Evolutionary conservation across 2,113 vertebrate genomes (phyloP), one percentile per base, ranked within the genome.

Genomic region (Rhipidura dahli): DNA sequence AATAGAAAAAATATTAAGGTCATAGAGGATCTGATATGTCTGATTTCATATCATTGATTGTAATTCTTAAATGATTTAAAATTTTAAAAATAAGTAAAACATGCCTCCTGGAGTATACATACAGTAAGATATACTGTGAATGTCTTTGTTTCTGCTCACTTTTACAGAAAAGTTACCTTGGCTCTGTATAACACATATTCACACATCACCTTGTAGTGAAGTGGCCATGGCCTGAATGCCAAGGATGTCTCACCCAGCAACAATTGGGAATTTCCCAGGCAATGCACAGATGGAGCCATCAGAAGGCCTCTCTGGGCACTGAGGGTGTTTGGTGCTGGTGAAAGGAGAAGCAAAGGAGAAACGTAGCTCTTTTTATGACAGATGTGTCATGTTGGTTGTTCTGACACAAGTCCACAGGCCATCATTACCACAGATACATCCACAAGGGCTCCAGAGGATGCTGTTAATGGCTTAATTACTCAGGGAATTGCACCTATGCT

Each of bases 201-300:
- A 23, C 23, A 47, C 3, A 15, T 8, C 33, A 35, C 6, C 35
- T 68, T 1, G 0, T 24, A 44, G 3, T 21, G 19, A 56, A 78
- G 54, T 33, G 23, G 9, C 21, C 65, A 5, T 23, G 39, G 44
- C 15, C 39, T n/a, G 50, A 54, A 30, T 14, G 24, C 35, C 45
- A 56, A 39, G 27, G n/a, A 23, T 13, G 7, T 49, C 44, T 77
- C 33, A 12, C 12, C 20, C 18, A 60, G 27, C 33, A 45, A 2
- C 9, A 73, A 7, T 3, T 37, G 15, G 56, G 45, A 68, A 31
- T 68, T 56, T 28, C 59, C 27, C 63, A 47, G 26, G 30, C 28
- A 37, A 1, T 5, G 7, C 0, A 1, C 2, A 11, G 27, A 13
- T 3, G 33, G 50, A 78, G 60, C 7, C 24, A 8, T 30, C 50